phyloP scores from a whole-genome alignment of 2,797 vertebrate genomes.

The Podarcis lilfordi region DNA sequence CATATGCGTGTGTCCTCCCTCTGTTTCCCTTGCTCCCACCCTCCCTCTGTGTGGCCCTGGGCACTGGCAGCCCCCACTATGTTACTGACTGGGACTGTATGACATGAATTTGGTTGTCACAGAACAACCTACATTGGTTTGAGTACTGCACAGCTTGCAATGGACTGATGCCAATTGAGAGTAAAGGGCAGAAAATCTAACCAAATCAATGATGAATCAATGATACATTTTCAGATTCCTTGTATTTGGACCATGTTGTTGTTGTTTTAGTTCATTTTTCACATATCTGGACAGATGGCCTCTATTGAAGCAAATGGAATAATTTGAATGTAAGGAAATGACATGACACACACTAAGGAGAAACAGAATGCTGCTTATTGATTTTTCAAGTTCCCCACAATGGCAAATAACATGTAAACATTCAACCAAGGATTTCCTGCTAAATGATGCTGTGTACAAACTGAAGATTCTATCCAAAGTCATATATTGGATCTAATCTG shows the following conservation, averaged over 20 bases:
- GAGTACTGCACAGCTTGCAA: background rate
- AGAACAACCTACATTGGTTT: background rate
- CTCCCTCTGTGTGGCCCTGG: no score
- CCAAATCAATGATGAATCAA: background rate
- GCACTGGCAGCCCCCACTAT: no score
- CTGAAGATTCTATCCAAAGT: background rate
- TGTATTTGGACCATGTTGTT: background rate
- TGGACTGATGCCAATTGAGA: background rate
- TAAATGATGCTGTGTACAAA: background rate
- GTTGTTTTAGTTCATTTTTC: background rate
- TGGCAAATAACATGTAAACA: slow-evolving; percentile 20
- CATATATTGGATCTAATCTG: slow-evolving; percentile 1
- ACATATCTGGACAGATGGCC: background rate
- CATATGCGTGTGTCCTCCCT: no score
- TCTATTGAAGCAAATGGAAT: background rate
- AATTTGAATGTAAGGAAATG: background rate
- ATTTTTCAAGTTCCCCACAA: background rate
- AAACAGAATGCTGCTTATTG: background rate
- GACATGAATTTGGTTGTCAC: background rate
- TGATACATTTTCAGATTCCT: slow-evolving; percentile 3
- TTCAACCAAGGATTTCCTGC: background rate
- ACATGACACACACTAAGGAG: background rate
- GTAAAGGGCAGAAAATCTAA: background rate
- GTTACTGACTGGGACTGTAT: background rate
- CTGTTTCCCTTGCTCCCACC: no score